A percentile compares a stretch with the other conserved stretches of the same genome.
These are phyloP conservation scores for Pelosia muscerda DNA, from an alignment of 2,888 invertebrate genomes.

Conservation along the genomic window DNA sequence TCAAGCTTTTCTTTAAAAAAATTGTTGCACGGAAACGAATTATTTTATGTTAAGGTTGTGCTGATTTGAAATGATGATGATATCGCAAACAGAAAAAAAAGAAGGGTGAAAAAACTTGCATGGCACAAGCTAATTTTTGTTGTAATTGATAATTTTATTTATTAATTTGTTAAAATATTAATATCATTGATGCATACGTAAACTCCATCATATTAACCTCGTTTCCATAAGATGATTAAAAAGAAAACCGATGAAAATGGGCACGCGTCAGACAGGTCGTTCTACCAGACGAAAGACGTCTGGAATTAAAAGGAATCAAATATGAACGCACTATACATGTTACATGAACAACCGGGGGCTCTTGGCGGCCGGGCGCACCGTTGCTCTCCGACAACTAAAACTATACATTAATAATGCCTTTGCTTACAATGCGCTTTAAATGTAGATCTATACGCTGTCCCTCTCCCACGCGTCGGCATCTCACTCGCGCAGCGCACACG, in stretches of 20 bases:
- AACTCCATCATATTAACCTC: too few species aligned
- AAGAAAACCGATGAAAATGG: constrained; percentile 3
- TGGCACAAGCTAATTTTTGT: too few species aligned
- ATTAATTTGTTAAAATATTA: too few species aligned
- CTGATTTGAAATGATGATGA: too few species aligned
- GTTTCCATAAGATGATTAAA: constrained; percentile 9
- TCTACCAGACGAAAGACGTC: constrained; percentile 74
- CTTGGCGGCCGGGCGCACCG: constrained; percentile 76
- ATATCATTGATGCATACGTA: too few species aligned
- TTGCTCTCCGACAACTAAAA: constrained; percentile 84
- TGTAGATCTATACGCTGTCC: constrained; percentile 80
- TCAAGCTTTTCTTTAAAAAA: too few species aligned
- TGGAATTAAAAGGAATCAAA: constrained; percentile 85
- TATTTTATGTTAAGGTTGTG: too few species aligned
- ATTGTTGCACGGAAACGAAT: too few species aligned
- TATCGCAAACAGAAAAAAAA: too few species aligned
- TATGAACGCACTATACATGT: constrained; percentile 83
- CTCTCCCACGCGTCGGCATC: constrained; percentile 59
- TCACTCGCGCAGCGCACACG: constrained; percentile 69
- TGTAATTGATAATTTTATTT: too few species aligned
- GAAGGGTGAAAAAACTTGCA: too few species aligned
- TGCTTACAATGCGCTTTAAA: constrained; percentile 87
- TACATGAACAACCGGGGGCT: constrained; percentile 78
- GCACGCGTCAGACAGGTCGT: constrained; percentile 37
- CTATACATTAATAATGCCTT: constrained; percentile 86